These are phyloP conservation scores for Plectrocnemia conspersa DNA, from an alignment of 1,140 invertebrate genomes.

Conservation along the genomic window DNA sequence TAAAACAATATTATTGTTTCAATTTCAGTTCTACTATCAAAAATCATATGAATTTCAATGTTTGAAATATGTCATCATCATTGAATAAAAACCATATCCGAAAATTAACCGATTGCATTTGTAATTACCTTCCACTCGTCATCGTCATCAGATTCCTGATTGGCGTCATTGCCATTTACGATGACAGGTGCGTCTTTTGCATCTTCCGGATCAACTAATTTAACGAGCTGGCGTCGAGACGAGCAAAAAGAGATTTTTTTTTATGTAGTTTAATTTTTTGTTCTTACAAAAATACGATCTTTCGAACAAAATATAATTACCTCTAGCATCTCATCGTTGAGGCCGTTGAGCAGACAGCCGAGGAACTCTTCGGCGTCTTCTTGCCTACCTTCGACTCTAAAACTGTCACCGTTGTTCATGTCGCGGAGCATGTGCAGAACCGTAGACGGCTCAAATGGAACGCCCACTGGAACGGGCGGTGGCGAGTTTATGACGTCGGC, in stretches of 20 bases:
- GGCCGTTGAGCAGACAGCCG: slow-evolving; percentile 83
- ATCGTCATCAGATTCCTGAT: slow-evolving; percentile 48
- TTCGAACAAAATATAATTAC: slow-evolving; percentile 45
- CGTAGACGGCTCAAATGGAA: slow-evolving; percentile 75
- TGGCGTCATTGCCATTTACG: slow-evolving; percentile 29
- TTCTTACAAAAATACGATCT: neutral
- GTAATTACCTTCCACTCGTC: slow-evolving; percentile 68
- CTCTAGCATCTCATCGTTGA: slow-evolving; percentile 95
- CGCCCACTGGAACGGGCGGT: slow-evolving; percentile 26
- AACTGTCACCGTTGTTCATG: slow-evolving; percentile 51
- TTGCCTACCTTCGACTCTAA: slow-evolving; percentile 66
- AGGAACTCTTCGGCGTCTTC: slow-evolving; percentile 96
- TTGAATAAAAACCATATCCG: slow-evolving; percentile 8
- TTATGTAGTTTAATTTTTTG: neutral
- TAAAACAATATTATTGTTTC: neutral
- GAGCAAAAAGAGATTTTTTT: neutral
- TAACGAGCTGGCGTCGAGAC: slow-evolving; percentile 56
- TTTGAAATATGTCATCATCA: slow-evolving; percentile 24
- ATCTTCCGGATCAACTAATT: slow-evolving; percentile 57
- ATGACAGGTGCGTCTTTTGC: slow-evolving; percentile 43
- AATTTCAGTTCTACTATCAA: slow-evolving; percentile 28
- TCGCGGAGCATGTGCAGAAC: slow-evolving; percentile 72
- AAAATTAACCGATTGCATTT: neutral
- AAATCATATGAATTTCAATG: slow-evolving; percentile 16
- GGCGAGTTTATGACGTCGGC: slow-evolving; percentile 32